Base-by-base conservation (phyloP, 2,888 invertebrate species). In the Megaustenia siamemsis region DNA sequence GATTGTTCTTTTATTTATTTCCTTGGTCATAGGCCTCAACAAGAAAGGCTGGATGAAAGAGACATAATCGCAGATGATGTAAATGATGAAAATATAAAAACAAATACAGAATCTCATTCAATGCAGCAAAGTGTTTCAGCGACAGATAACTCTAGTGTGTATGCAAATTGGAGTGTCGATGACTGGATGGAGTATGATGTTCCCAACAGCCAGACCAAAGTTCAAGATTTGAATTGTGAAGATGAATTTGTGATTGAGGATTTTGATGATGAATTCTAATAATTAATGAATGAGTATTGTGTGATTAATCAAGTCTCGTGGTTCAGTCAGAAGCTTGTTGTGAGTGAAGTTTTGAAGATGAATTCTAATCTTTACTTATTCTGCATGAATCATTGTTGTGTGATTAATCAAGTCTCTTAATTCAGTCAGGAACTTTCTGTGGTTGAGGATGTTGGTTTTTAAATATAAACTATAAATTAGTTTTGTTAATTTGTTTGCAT, bases 211-310 rank as follows among this genome's bases (percentile, higher is more conserved):
- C 91, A 92, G 88, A 88, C 90, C 85, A 89, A 89, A 77, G 82
- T 91, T 32, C 87, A 88, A 66, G 81, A 83, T 60, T 86, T 86
- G 76, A 88, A 89, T 63, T 89, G 89, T 28, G 90, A 91, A 4
- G 88, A 90, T 43, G 90, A 91, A 60, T 86, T 88, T 75, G 86
- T 86, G n/a, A 92, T 92, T 76, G 91, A 91, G 71, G 92, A 92
- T 56, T 91, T 87, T 89, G 90, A 91, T 85, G 89, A 90, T 76
- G 68, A 75, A 68, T 78, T 71, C 28, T 18, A 8, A 40, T 10
- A 49, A 49, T 18, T 12, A 12, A 12, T 49, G 8, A 49, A n/a
- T n/a, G n/a, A n/a, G n/a, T n/a, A n/a, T n/a, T n/a, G n/a, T n/a
- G n/a, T n/a, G n/a, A n/a, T n/a, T n/a, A n/a, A n/a, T n/a, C n/a